Conservation (phyloP, 2,113 vertebrate species). For the Lophochroa leadbeateri region DNA sequence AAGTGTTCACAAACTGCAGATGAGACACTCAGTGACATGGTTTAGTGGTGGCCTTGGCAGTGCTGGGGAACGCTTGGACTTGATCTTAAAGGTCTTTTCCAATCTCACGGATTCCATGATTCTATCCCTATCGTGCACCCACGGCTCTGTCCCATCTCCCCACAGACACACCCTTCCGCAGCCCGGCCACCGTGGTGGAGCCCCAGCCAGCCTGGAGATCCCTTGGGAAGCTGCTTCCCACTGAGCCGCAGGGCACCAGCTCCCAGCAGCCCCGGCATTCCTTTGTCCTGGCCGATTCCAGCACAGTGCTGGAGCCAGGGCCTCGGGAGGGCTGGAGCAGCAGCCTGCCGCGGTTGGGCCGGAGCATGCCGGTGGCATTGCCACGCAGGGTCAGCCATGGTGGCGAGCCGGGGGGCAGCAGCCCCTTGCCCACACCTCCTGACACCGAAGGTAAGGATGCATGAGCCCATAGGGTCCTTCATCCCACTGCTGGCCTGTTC, state of each 20-base stretch:
- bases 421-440: background rate
- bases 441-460: background rate
- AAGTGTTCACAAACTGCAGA: background rate
- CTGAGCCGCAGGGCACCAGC: slow-evolving; percentile 43
- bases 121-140: background rate
- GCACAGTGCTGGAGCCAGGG: accelerated
- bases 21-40: background rate
- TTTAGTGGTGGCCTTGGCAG: background rate
- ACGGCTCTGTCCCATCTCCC: background rate
- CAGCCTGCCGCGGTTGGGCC: slow-evolving; percentile 26
- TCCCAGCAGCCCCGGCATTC: background rate
- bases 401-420: slow-evolving; percentile 60
- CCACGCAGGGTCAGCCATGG: slow-evolving; percentile 74
- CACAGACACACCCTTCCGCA: background rate
- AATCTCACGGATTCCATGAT: background rate
- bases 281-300: background rate
- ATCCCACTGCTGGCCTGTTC: background rate
- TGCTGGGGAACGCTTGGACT: background rate
- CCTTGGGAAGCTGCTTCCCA: slow-evolving; percentile 64
- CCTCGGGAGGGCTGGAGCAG: slow-evolving; percentile 45
- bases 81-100: background rate
- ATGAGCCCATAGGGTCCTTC: accelerated
- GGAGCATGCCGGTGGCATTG: background rate
- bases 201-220: slow-evolving; percentile 62
- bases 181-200: background rate